Evolutionary conservation across 2,797 vertebrate genomes (phyloP), one percentile per base, ranked within the genome.

Genomic region (Sebastolobus alascanus): DNA sequence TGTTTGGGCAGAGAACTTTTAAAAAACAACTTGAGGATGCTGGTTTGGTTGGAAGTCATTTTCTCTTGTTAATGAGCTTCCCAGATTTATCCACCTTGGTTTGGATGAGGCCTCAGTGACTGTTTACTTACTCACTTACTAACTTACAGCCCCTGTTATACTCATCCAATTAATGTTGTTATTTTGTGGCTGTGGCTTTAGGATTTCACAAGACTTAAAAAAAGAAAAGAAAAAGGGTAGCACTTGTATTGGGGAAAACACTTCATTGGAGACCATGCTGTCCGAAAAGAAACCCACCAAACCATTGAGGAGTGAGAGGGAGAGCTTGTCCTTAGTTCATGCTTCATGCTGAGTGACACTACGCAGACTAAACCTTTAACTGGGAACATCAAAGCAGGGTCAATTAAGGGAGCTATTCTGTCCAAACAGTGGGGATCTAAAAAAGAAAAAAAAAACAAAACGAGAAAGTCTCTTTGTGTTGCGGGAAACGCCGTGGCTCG

Each of bases 301-400:
- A 72, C 2, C 37, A 58, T 66, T 67, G 25, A 67, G 59, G 69
- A 77, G 72, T 59, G 55, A 54, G 68, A 52, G 72, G 31, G 38
- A 50, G 68, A 75, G 68, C 80, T 80, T 81, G 87, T 83, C 87
- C 89, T 92, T 89, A 90, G 83, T 86, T 89, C 69, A 80, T 73
- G 89, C 83, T 84, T 84, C 92, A 89, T 89, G 87, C 88, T 90
- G 89, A 88, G 89, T 86, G 89, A 93, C 79, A 82, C 78, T 84
- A 64, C 73, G 77, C 90, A 94, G 88, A 88, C 82, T 82, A 90
- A 90, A 83, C 73, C 82, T 88, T 90, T 84, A 91, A 93, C 77
- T 68, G 77, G 69, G 75, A 76, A 82, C 90, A 89, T 93, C 86
- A 94, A 94, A 93, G 88, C 20, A 2, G 31, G 69, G 82, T 90